Base-by-base conservation (phyloP, 37 sponge, comb jelly and placozoan species). In the Spongilla lacustris region DNA sequence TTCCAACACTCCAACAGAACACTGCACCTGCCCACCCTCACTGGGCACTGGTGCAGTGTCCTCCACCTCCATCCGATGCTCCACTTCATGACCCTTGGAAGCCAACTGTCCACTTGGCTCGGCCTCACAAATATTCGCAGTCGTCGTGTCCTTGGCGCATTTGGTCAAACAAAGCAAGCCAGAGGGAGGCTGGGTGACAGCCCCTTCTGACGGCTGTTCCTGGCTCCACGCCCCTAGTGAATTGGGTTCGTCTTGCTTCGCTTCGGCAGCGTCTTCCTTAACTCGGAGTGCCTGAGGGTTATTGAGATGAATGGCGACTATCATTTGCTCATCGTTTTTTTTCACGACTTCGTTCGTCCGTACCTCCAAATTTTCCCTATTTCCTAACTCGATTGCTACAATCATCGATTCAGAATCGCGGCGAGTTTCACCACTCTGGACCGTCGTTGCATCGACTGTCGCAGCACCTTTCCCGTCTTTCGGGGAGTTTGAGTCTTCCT, bases 371-470 rank as follows among this genome's bases (percentile, higher is more conserved):
- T 66, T 75, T 2, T 87, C 88, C 49, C 68, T 75, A 77, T 87
- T 76, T 34, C 88, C 81, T 24, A 87, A 82, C 48, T 87, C 76
- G 21, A 87, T 77, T 30, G 88, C 81, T 26, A 87, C 81, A 29
- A 81, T 87, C 88, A 87, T 87, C 0, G 88, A 58, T 37, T 80
- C 81, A 9, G 37, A 49, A 6, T 76, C 70, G 35, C 25, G 26
- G 17, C 67, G 36, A 32, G 71, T 73, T 28, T 75, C 75, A 29
- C 8, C 67, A 33, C 23, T 50, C 66, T 86, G 77, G 28, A 66
- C 78, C 28, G 38, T 37, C 30, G 34, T 36, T 31, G 21, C 12
- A 22, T 46, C 69, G 34, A 76, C 19, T 8, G 32, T 78, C 32
- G 68, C 21, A 2, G 38, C 33, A 8, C 22, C 46, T 19, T 33